Evolutionary conservation across 1,140 invertebrate species (phyloP).

Genomic region (Drosophila kanapiae): DNA sequence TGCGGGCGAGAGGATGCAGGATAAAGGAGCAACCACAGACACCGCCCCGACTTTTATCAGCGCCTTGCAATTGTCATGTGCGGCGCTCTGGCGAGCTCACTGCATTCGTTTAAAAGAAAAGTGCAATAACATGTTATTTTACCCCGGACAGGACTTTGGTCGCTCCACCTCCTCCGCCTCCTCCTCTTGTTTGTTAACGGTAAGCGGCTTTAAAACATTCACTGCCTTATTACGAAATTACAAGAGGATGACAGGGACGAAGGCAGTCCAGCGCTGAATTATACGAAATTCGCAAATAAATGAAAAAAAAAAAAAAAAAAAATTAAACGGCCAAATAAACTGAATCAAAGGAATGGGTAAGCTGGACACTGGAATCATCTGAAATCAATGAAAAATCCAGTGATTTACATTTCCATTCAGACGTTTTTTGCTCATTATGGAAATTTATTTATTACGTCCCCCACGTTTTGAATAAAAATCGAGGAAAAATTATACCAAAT

Average conservation of each 20-base stretch:
- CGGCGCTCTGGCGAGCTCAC: constrained; percentile 18
- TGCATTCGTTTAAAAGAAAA: constrained; percentile 71
- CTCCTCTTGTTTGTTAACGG: constrained; percentile 52
- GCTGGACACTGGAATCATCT: constrained; percentile 18
- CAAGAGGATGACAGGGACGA: constrained; percentile 65
- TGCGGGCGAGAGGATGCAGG: constrained; percentile 6
- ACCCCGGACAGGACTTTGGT: constrained; percentile 24
- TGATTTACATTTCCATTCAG: constrained; percentile 24
- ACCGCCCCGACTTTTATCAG: constrained; percentile 67
- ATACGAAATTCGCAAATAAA: constrained; percentile 62
- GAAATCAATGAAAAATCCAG: constrained; percentile 46
- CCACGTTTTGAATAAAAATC: constrained; percentile 18
- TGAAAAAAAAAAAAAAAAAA: constrained; percentile 34
- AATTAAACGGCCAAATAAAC: neutral
- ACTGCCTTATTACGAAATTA: constrained; percentile 77
- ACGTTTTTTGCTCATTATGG: constrained; percentile 35
- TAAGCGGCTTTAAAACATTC: constrained; percentile 77
- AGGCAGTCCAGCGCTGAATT: constrained; percentile 61
- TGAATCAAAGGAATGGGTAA: neutral
- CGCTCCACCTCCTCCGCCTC: neutral
- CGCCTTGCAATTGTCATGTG: constrained; percentile 68
- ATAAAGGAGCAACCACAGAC: constrained; percentile 56
- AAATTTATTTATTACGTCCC: constrained; percentile 37
- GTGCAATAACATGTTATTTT: constrained; percentile 83
- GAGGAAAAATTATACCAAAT: constrained; percentile 6